Evolutionary conservation across 92 coral and sea anemone species (phyloP), one percentile per base, ranked within the genome.

Genomic region (Epizoanthus ramosus): DNA sequence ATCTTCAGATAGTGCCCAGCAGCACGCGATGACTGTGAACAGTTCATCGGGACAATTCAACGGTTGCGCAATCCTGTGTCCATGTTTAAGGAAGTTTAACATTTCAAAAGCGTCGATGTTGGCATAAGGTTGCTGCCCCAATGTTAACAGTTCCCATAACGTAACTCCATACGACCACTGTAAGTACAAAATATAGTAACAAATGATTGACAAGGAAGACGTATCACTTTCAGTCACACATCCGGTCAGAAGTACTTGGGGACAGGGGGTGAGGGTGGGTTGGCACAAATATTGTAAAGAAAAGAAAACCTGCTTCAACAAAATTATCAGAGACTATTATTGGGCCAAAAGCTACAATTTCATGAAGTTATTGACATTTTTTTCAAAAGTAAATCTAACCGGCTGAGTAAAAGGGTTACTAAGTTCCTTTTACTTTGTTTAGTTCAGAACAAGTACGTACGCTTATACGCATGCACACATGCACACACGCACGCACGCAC

Each of bases 71-170:
- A 96, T 88, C 33, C 99, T 84, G 83, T 96, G 99, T 13, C 99
- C 99, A 69, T 96, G 94, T 75, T 96, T 96, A 35, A 96, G 92
- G 82, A 94, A 94, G 86, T 87, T 90, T 57, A 90, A 90, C 99
- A 96, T 96, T 85, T 96, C 99, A 85, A 96, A 96, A 24, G 99
- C 98, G 84, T 96, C 99, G 73, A 96, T 96, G 75, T 93, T 96
- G 52, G 93, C 96, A 54, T 96, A 96, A 9, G 99, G 99, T 75
- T 96, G 99, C 74, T 93, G 96, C 41, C 98, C 99, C 82, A 96
- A 74, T 8, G 99, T 96, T 84, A 96, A 85, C 28, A 96, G 93
- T 81, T 96, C 99, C 99, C 99, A 96, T 70, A 96, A 81, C 85
- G 91, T 89, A 6, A 96, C 98, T 67, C 99, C 99, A 87, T 88